phyloP scores from a whole-genome alignment of 2,888 invertebrate species.

The Tipula confusa region DNA sequence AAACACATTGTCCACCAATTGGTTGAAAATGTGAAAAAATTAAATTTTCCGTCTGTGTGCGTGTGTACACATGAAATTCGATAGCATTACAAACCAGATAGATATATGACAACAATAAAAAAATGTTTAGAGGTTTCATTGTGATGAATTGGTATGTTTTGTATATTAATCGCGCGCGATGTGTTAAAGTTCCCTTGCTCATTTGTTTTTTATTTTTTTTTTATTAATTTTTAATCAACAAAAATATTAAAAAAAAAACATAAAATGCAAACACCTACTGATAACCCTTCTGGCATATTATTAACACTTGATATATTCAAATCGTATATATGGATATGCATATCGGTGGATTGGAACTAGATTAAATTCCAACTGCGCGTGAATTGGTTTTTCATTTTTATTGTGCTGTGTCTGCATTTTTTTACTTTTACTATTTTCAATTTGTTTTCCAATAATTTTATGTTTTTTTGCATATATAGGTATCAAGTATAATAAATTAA shows the following conservation, averaged over 20 bases:
- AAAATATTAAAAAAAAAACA: not conserved
- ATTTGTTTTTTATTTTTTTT: not conserved
- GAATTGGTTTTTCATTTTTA: not conserved
- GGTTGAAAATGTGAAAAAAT: too few species aligned
- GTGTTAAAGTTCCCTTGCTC: not conserved
- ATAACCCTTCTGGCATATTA: constrained; percentile 20
- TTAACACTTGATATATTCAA: not conserved
- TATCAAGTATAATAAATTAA: not conserved
- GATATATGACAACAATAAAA: constrained; percentile 12
- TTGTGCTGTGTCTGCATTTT: not conserved
- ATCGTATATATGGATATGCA: not conserved
- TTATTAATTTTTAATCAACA: constrained; percentile 8
- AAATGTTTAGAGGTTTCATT: not conserved
- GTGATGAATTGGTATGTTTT: constrained; percentile 6
- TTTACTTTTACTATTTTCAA: not conserved
- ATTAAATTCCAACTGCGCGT: not conserved
- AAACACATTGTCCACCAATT: too few species aligned
- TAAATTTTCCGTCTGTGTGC: too few species aligned
- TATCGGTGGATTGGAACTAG: not conserved
- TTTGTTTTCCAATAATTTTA: not conserved
- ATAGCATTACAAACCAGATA: not conserved
- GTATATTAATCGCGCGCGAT: not conserved
- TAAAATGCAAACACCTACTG: constrained; percentile 20
- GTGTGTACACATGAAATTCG: not conserved
- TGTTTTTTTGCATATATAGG: not conserved